Conservation (phyloP, 2,113 vertebrate species). For the Neoarius graeffei region DNA sequence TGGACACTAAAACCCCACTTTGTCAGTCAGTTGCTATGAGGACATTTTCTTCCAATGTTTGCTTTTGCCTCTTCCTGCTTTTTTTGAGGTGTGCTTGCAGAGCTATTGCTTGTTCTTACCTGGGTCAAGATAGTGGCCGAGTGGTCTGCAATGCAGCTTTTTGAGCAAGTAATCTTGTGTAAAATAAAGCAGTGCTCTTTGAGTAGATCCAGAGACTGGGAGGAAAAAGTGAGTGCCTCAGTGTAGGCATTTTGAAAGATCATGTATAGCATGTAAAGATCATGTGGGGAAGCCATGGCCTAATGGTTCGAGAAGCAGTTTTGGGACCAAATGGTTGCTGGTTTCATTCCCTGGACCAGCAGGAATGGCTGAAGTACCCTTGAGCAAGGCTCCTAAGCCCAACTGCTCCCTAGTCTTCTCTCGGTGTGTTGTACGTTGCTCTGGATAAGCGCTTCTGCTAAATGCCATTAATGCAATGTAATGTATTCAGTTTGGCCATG, state of each 20-base stretch:
- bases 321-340: no score
- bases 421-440: no score
- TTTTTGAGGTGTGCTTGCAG: neutral
- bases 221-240: neutral
- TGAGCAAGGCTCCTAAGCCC: no score
- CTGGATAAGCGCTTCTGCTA: no score
- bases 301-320: no score
- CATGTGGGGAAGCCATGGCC: no score
- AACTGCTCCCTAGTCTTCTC: no score
- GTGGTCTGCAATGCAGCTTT: neutral
- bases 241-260: neutral
- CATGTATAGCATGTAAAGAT: no score
- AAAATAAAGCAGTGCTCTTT: neutral
- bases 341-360: no score
- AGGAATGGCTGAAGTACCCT: no score
- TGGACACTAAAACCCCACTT: slow-evolving; percentile 50
- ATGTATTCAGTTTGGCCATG: neutral
- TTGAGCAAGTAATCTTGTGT: neutral
- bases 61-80: slow-evolving; percentile 1
- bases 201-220: neutral
- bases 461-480: neutral
- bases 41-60: slow-evolving; percentile 49
- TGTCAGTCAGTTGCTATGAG: slow-evolving; percentile 43
- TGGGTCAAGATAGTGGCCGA: neutral
- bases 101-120: neutral